Conservation (phyloP, 2,888 invertebrate species). For the Prenolepis imparis region DNA sequence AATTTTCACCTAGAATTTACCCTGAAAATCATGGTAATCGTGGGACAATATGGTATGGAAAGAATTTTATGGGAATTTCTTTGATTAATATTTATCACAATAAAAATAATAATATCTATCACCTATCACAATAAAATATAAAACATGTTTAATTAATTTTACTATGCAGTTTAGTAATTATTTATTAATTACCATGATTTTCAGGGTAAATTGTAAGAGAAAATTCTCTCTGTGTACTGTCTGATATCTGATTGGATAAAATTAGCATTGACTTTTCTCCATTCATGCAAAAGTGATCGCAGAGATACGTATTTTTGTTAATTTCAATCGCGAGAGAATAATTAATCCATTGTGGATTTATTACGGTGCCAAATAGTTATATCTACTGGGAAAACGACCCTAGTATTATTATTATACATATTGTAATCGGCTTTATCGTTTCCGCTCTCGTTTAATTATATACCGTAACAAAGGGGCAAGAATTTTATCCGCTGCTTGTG, state of each 20-base stretch:
- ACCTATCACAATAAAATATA: too few species aligned
- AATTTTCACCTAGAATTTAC: too few species aligned
- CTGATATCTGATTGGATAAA: neutral
- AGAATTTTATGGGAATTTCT: too few species aligned
- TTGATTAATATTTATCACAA: too few species aligned
- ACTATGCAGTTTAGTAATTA: too few species aligned
- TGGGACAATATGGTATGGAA: too few species aligned
- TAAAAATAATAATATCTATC: too few species aligned
- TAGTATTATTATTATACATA: slow-evolving; percentile 17
- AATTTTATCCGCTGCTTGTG: slow-evolving; percentile 5
- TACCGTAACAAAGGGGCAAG: neutral
- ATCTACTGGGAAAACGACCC: neutral
- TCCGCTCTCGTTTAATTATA: neutral
- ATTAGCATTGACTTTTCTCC: neutral
- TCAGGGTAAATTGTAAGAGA: too few species aligned
- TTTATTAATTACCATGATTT: too few species aligned
- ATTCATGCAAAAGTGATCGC: neutral
- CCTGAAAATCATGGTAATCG: too few species aligned
- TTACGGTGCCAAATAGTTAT: neutral
- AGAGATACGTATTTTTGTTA: neutral
- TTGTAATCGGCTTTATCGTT: neutral
- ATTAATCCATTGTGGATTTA: slow-evolving; percentile 27
- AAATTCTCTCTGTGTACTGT: too few species aligned
- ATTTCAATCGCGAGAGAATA: neutral
- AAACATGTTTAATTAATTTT: too few species aligned